A percentile compares a stretch with the other conserved stretches of the same genome.
Evolutionary conservation across 2,888 invertebrate species (phyloP).

Genomic region (Xylocampa areola): DNA sequence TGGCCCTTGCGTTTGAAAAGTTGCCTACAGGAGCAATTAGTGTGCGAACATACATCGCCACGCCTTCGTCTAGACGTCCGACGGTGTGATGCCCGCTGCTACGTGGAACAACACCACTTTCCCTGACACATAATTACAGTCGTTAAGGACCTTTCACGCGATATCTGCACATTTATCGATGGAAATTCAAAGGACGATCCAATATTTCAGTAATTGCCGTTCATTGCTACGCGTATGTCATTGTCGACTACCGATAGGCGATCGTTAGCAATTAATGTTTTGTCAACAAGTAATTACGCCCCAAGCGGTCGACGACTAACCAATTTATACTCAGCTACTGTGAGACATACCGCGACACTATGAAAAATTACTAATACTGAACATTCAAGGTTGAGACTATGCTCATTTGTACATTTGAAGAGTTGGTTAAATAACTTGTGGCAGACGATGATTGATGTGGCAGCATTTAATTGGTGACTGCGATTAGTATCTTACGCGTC

Average conservation of each 20-base stretch:
- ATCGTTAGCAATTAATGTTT: conserved; percentile 59
- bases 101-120: conserved; percentile 53
- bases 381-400: conserved; percentile 59
- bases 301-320: conserved; percentile 47
- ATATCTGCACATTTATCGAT: conserved; percentile 11
- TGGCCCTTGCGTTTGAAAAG: conserved; percentile 54
- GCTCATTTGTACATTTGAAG: conserved; percentile 56
- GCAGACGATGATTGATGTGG: conserved; percentile 71
- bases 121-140: conserved; percentile 51
- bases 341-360: conserved; percentile 40
- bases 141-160: conserved; percentile 19
- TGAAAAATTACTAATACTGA: conserved; percentile 55
- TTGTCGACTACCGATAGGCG: conserved; percentile 54
- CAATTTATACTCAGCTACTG: conserved; percentile 45
- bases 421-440: conserved; percentile 60
- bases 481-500: conserved; percentile 63
- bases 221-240: conserved; percentile 49
- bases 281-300: conserved; percentile 61
- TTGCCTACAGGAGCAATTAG: conserved; percentile 67
- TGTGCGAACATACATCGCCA: conserved; percentile 60
- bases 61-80: conserved; percentile 61
- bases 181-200: conserved; percentile 16
- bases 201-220: conserved; percentile 21
- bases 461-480: conserved; percentile 66
- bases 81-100: conserved; percentile 24